Percentiles rank a stretch among this genome's conserved stretches.
These are phyloP conservation scores for Odontomachus brunneus DNA, from an alignment of 1,140 invertebrate species.

Conservation along the genomic window DNA sequence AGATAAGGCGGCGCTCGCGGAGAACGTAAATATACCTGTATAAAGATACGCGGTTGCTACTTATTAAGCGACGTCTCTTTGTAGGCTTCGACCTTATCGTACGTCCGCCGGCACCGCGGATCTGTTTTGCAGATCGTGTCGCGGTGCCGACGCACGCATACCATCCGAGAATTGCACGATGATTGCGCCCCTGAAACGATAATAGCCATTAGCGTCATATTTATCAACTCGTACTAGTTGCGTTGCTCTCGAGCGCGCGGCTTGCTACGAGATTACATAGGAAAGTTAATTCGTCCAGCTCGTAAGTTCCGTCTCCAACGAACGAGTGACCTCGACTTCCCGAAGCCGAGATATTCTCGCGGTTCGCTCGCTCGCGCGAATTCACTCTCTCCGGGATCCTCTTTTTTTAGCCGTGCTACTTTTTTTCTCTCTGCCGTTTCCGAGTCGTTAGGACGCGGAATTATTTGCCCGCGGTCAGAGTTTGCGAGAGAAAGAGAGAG, in stretches of 20 bases:
- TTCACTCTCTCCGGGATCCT: too few relatives aligned
- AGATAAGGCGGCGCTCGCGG: constrained; percentile 13
- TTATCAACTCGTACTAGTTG: constrained; percentile 43
- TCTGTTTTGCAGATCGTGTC: constrained; percentile 26
- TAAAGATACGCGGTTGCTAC: constrained; percentile 11
- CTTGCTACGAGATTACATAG: not conserved
- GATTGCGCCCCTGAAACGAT: constrained; percentile 27
- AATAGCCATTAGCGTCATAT: constrained; percentile 66
- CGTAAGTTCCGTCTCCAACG: constrained; percentile 20
- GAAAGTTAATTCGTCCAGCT: constrained; percentile 38
- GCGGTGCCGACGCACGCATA: not conserved
- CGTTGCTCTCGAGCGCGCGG: not conserved
- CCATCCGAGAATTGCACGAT: constrained; percentile 11
- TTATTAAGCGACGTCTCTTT: constrained; percentile 47
- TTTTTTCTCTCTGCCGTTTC: constrained; percentile 12
- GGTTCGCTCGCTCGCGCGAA: too few relatives aligned
- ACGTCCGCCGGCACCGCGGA: not conserved
- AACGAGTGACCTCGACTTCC: constrained; percentile 26
- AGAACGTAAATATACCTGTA: constrained; percentile 12
- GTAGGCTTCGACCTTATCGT: constrained; percentile 25
- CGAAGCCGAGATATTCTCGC: not conserved
- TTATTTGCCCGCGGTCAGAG: constrained; percentile 48
- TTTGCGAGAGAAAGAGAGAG: constrained; percentile 20
- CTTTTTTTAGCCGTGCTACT: not conserved
- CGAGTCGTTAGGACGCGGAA: constrained; percentile 50